phyloP scores from a whole-genome alignment of 2,888 invertebrate genomes.

The Caenorhabditis imperialis region DNA sequence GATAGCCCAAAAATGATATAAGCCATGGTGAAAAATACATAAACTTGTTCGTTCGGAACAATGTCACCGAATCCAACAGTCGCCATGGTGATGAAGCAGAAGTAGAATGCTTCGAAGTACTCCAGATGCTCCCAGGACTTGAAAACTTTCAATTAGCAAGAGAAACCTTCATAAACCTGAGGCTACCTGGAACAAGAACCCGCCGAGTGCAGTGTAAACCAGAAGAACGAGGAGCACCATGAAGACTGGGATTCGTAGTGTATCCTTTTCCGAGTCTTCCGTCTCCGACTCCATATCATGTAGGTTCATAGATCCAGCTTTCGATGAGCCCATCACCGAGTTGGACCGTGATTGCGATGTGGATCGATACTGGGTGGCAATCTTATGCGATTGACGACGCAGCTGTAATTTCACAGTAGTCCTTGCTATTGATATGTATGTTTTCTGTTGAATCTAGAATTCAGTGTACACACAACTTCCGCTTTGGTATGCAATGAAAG shows the following conservation, averaged over 20 bases:
- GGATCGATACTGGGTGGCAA: slow-evolving; percentile 70
- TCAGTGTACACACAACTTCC: slow-evolving; percentile 14
- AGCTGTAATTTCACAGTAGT: slow-evolving; percentile 59
- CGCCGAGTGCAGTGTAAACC: slow-evolving; percentile 77
- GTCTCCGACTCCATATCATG: slow-evolving; percentile 72
- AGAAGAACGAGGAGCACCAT: slow-evolving; percentile 77
- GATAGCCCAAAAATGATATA: slow-evolving; percentile 78
- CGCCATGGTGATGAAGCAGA: slow-evolving; percentile 78
- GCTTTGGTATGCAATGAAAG: slow-evolving; percentile 32
- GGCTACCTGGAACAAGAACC: slow-evolving; percentile 74
- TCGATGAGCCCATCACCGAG: slow-evolving; percentile 62
- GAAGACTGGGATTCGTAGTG: slow-evolving; percentile 74
- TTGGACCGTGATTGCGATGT: slow-evolving; percentile 66
- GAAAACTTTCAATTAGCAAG: slow-evolving; percentile 8
- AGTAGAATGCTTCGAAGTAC: slow-evolving; percentile 78
- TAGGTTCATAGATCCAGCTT: slow-evolving; percentile 71
- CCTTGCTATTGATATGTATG: slow-evolving; percentile 17
- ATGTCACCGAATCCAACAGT: slow-evolving; percentile 78
- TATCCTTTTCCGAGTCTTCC: slow-evolving; percentile 64
- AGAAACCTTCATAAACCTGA: no score
- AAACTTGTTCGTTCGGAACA: slow-evolving; percentile 77
- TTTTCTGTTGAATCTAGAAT: background rate
- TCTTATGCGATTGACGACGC: slow-evolving; percentile 72
- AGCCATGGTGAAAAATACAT: slow-evolving; percentile 78
- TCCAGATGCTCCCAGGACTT: slow-evolving; percentile 74